Evolutionary conservation across 2,797 vertebrate species (phyloP), one percentile per base, ranked within the genome.

Genomic region (Myotis myotis): DNA sequence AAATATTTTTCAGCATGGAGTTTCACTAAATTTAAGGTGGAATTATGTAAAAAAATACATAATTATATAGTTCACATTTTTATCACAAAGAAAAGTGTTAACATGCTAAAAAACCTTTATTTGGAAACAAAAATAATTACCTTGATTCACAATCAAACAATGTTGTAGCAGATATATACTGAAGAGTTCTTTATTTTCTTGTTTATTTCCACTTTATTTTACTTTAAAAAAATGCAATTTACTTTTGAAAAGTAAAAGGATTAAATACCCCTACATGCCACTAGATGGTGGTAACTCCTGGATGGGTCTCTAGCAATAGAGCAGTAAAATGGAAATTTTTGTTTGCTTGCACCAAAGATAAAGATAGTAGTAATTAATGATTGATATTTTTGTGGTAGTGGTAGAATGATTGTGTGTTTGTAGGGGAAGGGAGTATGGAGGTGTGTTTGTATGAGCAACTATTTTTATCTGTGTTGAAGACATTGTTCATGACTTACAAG

Each of bases 201-300:
- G 1, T 91, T 82, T 70, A 57, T 85, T 82, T 95, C 9, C 25
- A 57, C 30, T 60, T 93, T 79, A 72, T 93, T 85, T 96, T 49
- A 49, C 9, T 41, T 80, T 83, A 1, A 41, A 79, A 79, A 87
- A 75, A 30, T 72, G 47, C 53, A 91, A 82, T 93, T 84, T 47
- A 74, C 6, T 25, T 90, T 90, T 92, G 47, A 79, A 83, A 97
- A 97, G 71, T 87, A 51, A 22, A 97, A 97, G 88, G 86, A 89
- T 95, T 84, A 97, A 98, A 97, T 98, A 96, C 96, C 85, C 95
- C 81, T 90, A 97, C 60, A 66, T 97, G 90, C 97, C 98, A 98
- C 98, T 97, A 98, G 98, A 96, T 98, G 98, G 97, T 94, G 60
- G 92, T 97, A 93, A 96, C 71, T 96, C 93, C 95, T 97, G 98